A percentile compares a stretch with the other conserved stretches of the same genome.
These are phyloP conservation scores for Lutraria lutraria DNA, from an alignment of 2,888 invertebrate species.

Conservation along the genomic window DNA sequence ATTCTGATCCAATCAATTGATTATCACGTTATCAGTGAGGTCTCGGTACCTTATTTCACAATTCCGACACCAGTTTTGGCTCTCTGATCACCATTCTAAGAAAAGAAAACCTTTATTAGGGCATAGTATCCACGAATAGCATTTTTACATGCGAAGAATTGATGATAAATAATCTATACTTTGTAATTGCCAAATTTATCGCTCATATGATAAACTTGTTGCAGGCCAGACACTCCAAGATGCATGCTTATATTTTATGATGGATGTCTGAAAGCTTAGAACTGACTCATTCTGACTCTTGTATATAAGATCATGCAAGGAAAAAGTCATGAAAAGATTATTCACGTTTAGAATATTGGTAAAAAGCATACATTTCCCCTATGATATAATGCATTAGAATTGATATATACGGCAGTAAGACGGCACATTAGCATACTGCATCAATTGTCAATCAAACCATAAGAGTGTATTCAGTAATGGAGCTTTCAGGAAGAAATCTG, in stretches of 20 bases:
- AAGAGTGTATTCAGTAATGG: background rate
- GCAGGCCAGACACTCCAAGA: background rate
- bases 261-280: conserved; percentile 10
- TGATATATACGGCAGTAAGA: background rate
- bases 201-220: background rate
- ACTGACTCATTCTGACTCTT: background rate
- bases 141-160: too few species aligned
- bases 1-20: too few species aligned
- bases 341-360: background rate
- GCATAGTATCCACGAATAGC: too few species aligned
- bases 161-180: too few species aligned
- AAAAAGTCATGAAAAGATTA: conserved; percentile 11
- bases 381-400: background rate
- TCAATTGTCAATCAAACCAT: background rate
- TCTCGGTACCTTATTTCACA: too few species aligned
- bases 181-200: background rate
- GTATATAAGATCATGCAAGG: background rate
- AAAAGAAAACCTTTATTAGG: too few species aligned
- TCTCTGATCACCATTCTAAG: too few species aligned
- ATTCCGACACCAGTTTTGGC: too few species aligned
- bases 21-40: too few species aligned
- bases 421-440: conserved; percentile 18
- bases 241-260: conserved; percentile 16
- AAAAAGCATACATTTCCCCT: background rate
- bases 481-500: conserved; percentile 13